A percentile compares a stretch with the other conserved stretches of the same genome.
Evolutionary conservation across 2,113 vertebrate species (phyloP).

Genomic region (Salvelinus sp.): DNA sequence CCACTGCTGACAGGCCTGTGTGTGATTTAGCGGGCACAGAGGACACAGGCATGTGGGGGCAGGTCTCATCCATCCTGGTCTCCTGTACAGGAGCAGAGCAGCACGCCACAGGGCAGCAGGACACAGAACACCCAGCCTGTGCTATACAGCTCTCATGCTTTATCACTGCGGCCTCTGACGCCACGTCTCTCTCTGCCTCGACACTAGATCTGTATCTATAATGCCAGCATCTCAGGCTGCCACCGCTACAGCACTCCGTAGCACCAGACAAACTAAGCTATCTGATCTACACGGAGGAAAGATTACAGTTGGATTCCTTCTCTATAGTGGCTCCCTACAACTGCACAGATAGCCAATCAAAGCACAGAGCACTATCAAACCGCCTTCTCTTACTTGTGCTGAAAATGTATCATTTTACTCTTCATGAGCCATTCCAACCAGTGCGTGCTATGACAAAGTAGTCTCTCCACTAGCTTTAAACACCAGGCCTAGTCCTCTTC

Average conservation of each 20-base stretch:
- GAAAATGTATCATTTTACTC: not conserved
- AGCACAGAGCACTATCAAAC: conserved; percentile 21
- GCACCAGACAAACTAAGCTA: conserved; percentile 50
- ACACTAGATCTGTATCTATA: conserved; percentile 34
- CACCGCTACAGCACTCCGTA: conserved; percentile 23
- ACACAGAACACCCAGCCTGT: conserved; percentile 59
- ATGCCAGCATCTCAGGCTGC: conserved; percentile 56
- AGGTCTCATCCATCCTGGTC: conserved; percentile 60
- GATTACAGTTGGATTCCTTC: conserved; percentile 21
- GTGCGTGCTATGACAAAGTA: no score
- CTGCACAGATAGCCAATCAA: conserved; percentile 36
- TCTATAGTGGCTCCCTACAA: conserved; percentile 46
- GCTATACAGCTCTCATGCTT: conserved; percentile 50
- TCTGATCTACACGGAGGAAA: conserved; percentile 66
- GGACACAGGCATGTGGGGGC: conserved; percentile 56
- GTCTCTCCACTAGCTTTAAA: conserved; percentile 22
- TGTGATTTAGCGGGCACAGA: conserved; percentile 52
- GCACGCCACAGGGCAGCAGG: conserved; percentile 56
- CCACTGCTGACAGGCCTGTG: conserved; percentile 50
- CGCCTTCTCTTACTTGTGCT: not conserved
- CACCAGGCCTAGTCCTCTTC: conserved; percentile 38
- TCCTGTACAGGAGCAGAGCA: conserved; percentile 38
- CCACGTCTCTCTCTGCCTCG: conserved; percentile 34
- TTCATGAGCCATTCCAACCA: not conserved
- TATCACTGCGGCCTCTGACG: conserved; percentile 59